phyloP scores from a whole-genome alignment of 2,888 invertebrate species.

The Dynastes maya region DNA sequence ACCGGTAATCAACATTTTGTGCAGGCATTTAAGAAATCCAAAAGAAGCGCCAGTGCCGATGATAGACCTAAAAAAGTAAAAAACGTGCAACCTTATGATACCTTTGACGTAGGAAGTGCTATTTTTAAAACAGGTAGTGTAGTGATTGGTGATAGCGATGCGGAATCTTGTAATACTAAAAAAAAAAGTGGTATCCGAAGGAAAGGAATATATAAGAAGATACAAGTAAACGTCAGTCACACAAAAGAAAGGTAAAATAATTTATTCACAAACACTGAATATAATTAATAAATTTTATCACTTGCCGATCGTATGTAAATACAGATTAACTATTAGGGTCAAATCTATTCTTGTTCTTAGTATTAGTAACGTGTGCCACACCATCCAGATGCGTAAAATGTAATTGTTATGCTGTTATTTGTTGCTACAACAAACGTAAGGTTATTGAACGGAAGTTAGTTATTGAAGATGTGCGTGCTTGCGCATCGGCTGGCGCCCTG shows the following conservation, averaged over 20 bases:
- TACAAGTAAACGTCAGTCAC: constrained; percentile 44
- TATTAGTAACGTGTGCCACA: neutral
- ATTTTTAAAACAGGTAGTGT: constrained; percentile 43
- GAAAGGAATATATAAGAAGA: constrained; percentile 49
- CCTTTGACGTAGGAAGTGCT: constrained; percentile 48
- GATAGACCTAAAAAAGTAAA: constrained; percentile 31
- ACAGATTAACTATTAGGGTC: neutral
- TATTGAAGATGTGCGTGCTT: constrained; percentile 9
- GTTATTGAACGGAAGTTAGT: constrained; percentile 12
- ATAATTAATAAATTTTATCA: neutral
- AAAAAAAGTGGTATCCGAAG: constrained; percentile 43
- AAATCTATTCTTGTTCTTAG: neutral
- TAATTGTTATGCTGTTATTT: constrained; percentile 9
- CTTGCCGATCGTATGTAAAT: neutral
- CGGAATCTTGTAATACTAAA: constrained; percentile 15
- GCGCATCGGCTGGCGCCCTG: neutral
- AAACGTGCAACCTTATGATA: constrained; percentile 50
- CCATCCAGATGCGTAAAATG: neutral
- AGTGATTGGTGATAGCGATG: constrained; percentile 26
- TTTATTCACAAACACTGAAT: neutral
- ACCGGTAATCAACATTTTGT: constrained; percentile 33
- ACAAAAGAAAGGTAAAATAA: constrained; percentile 42
- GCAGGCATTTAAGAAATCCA: constrained; percentile 47
- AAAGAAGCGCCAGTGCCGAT: constrained; percentile 23
- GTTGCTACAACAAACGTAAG: neutral